Percentiles rank a stretch among this genome's conserved stretches.
Evolutionary conservation across 2,797 vertebrate genomes (phyloP).

Genomic region (Sylvia borin): DNA sequence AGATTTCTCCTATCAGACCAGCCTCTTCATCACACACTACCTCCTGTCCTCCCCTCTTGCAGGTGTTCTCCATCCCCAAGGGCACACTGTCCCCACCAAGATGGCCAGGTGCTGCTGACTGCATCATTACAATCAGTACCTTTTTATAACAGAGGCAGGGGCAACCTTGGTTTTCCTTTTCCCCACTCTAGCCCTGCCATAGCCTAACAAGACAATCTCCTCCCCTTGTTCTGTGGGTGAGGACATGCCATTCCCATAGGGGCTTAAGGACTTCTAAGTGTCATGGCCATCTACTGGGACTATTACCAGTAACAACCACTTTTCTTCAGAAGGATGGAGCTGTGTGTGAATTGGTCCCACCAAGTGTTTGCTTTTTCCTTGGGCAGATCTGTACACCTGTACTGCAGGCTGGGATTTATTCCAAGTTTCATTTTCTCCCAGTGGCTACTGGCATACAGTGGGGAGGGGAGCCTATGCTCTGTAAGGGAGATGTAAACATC

Average conservation of each 20-base stretch:
- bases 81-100: fast-evolving
- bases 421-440: neutral
- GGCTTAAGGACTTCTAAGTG: neutral
- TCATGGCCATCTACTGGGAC: neutral
- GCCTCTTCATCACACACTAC: neutral
- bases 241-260: neutral
- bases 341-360: neutral
- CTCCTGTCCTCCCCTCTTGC: neutral
- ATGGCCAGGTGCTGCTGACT: neutral
- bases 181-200: neutral
- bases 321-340: neutral
- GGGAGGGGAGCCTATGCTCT: neutral
- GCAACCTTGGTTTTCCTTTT: neutral
- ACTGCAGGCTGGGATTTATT: neutral
- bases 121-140: neutral
- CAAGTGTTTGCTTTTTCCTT: neutral
- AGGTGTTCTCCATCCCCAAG: neutral
- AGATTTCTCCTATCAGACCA: neutral
- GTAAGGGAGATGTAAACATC: neutral
- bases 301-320: neutral
- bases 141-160: neutral
- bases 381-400: neutral
- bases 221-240: neutral
- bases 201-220: neutral
- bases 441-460: neutral